Evolutionary conservation across 2,113 vertebrate species (phyloP).

Genomic region (Poeciliopsis retropinna): DNA sequence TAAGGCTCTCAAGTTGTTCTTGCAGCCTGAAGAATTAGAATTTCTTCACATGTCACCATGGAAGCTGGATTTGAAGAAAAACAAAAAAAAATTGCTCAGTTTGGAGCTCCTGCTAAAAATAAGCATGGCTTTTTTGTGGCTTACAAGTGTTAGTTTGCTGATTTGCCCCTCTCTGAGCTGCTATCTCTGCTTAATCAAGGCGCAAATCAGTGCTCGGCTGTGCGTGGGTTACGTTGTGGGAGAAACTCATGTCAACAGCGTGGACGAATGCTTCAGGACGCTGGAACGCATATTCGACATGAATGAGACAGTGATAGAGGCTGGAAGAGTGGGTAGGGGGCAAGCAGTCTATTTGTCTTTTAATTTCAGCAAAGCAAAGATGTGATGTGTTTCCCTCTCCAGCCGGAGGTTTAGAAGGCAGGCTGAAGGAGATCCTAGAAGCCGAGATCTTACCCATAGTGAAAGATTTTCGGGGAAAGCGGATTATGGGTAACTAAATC

Average conservation of each 20-base stretch:
- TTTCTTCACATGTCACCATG: constrained; percentile 8
- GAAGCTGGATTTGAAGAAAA: constrained; percentile 47
- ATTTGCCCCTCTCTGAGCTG: constrained; percentile 55
- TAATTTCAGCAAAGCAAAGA: neutral
- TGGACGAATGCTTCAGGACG: constrained; percentile 66
- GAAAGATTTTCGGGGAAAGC: constrained; percentile 62
- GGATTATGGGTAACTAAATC: constrained; percentile 61
- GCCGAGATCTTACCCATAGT: constrained; percentile 60
- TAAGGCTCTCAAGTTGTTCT: neutral
- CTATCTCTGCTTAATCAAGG: constrained; percentile 67
- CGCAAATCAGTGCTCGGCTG: constrained; percentile 31
- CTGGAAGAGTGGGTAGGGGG: constrained; percentile 76
- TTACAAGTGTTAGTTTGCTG: constrained; percentile 41
- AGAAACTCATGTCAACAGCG: constrained; percentile 39
- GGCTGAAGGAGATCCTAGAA: constrained; percentile 66
- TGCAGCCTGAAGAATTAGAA: constrained; percentile 13
- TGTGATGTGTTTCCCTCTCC: constrained; percentile 19
- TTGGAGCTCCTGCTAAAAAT: constrained; percentile 44
- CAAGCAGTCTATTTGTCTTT: neutral
- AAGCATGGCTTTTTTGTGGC: constrained; percentile 35
- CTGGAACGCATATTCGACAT: constrained; percentile 69
- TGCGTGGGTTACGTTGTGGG: constrained; percentile 63
- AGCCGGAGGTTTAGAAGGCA: constrained; percentile 68
- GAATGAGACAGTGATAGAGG: constrained; percentile 57
- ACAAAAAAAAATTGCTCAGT: constrained; percentile 10